Conservation (phyloP, 2,888 invertebrate species). For the Drosophila dives region DNA sequence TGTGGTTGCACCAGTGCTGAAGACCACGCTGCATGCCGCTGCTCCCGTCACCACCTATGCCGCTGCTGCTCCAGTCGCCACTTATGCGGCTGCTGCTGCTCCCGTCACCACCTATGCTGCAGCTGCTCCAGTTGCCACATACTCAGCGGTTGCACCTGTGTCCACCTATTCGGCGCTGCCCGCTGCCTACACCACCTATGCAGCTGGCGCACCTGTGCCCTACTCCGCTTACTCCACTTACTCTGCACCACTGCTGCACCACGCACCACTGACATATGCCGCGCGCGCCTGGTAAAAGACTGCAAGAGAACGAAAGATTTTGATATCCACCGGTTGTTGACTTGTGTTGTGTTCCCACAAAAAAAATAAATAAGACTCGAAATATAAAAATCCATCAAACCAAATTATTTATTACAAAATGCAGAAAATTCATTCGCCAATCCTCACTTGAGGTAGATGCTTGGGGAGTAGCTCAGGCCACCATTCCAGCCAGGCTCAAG, state of each 20-base stretch:
- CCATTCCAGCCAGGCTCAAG: conserved; percentile 66
- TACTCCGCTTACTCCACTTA: conserved; percentile 48
- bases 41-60: conserved; percentile 35
- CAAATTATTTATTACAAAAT: conserved; percentile 2
- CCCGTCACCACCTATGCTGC: conserved; percentile 35
- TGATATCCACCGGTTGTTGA: conserved; percentile 61
- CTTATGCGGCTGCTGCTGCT: conserved; percentile 35
- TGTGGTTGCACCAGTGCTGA: conserved; percentile 80
- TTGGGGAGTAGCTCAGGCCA: conserved; percentile 53
- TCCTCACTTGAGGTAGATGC: conserved; percentile 64
- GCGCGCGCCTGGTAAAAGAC: conserved; percentile 71
- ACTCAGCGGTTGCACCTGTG: conserved; percentile 36
- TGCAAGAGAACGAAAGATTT: conserved; percentile 72
- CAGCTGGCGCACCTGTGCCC: conserved; percentile 28
- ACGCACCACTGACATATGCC: conserved; percentile 65
- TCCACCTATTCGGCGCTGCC: conserved; percentile 28
- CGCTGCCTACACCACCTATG: conserved; percentile 31
- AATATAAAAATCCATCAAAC: conserved; percentile 12
- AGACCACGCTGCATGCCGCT: conserved; percentile 72
- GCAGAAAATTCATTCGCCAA: too few species aligned
- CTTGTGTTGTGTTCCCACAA: conserved; percentile 43
- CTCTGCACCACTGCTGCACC: conserved; percentile 56
- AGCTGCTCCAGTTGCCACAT: conserved; percentile 33
- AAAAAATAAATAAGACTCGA: conserved; percentile 36
- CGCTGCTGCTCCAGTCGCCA: conserved; percentile 43